Evolutionary conservation across 2,888 invertebrate genomes (phyloP).

Genomic region (Rambutsinella grinnellia): DNA sequence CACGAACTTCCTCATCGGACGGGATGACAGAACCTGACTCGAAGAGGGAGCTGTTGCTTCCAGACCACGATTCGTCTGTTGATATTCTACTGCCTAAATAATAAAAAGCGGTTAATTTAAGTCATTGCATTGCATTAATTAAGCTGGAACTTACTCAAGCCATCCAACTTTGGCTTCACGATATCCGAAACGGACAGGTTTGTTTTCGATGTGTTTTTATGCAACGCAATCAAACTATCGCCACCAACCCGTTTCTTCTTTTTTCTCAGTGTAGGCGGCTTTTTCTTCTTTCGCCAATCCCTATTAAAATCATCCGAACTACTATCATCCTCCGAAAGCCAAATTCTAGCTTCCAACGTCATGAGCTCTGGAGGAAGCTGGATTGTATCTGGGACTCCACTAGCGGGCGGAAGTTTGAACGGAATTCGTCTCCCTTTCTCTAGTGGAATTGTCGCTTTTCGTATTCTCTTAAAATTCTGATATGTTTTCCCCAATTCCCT

Average conservation of each 20-base stretch:
- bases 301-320: neutral
- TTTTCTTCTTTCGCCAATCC: neutral
- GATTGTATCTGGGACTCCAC: conserved; percentile 13
- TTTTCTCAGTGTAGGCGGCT: neutral
- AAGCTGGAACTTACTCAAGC: conserved; percentile 16
- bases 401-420: conserved; percentile 6
- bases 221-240: neutral
- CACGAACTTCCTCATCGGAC: neutral
- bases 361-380: conserved; percentile 30
- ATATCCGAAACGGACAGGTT: neutral
- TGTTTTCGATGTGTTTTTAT: neutral
- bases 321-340: conserved; percentile 22
- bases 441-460: conserved; percentile 5
- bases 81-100: conserved; percentile 19
- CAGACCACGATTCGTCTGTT: conserved; percentile 32
- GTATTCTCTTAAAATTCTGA: conserved; percentile 9
- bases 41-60: neutral
- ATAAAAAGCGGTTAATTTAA: neutral
- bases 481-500: conserved; percentile 1
- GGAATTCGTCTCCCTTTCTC: conserved; percentile 1
- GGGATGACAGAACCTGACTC: conserved; percentile 4
- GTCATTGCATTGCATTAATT: neutral
- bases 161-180: conserved; percentile 2
- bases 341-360: conserved; percentile 27
- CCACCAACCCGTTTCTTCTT: conserved; percentile 13